Evolutionary conservation across 2,888 invertebrate species (phyloP), one percentile per base, ranked within the genome.

Genomic region (Drosophila barbarae): DNA sequence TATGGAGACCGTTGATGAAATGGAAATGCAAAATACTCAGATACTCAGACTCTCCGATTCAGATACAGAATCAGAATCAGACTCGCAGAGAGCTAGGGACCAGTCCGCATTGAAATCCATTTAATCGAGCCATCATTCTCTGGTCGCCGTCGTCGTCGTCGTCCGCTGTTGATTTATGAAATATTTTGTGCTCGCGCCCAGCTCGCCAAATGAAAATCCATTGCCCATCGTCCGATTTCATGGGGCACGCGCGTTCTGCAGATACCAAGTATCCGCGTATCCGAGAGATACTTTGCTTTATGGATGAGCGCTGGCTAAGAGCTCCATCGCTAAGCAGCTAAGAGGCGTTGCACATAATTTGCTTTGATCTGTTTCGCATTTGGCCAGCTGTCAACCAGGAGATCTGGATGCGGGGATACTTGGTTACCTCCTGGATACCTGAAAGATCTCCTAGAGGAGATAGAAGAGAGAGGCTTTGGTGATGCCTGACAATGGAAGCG

Each of bases 261-360:
- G 69, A 41, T 41, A 23, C 58, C 66, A 49, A 55, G 41, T 60
- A 71, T 39, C 61, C 50, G 50, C 32, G 41, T 60, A 71, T 57
- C 61, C 47, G 53, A 28, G 18, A 41, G 61, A 34, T 64, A 36
- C 49, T 41, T 69, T 69, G 76, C 74, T 55, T 69, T 54, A 61
- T 61, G 47, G 67, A 61, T 54, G 58, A 57, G 26, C 41, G 38
- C 38, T 54, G 63, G 52, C 52, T 28, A 60, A 53, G 67, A 55
- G 58, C 34, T 63, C 60, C 70, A 76, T 42, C 50, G 73, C 71
- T 79, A 75, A 74, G 85, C 85, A 81, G 82, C 76, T 76, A 84
- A 81, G 71, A 81, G 85, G 81, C 85, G 85, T 81, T 83, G 81
- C 85, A 83, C 74, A 83, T 81, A 81, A 81, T 81, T 85, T 83